These are phyloP conservation scores for Nezara viridula DNA, from an alignment of 2,888 invertebrate genomes.

Conservation along the genomic window DNA sequence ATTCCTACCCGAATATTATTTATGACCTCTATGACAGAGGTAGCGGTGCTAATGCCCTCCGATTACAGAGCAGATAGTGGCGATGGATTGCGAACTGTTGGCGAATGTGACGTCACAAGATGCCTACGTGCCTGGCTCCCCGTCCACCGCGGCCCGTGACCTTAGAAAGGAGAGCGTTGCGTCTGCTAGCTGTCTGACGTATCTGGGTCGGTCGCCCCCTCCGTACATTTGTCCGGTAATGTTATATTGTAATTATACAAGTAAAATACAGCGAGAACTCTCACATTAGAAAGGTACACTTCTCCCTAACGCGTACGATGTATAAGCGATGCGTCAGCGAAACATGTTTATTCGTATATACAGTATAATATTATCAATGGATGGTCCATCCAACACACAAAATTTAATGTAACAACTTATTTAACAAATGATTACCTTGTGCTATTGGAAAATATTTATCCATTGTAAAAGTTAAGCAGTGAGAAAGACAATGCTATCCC, in stretches of 20 bases:
- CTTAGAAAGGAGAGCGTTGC: conserved; percentile 50
- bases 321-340: too few species aligned
- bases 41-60: not conserved
- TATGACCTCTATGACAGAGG: not conserved
- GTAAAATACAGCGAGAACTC: not conserved
- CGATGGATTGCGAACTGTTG: conserved; percentile 30
- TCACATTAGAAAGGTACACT: too few species aligned
- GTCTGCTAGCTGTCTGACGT: conserved; percentile 19
- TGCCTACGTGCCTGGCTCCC: conserved; percentile 43
- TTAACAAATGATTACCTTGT: too few species aligned
- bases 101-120: conserved; percentile 47
- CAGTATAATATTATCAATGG: too few species aligned
- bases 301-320: too few species aligned
- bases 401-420: too few species aligned
- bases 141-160: conserved; percentile 40
- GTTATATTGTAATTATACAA: not conserved
- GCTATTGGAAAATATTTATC: too few species aligned
- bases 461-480: too few species aligned
- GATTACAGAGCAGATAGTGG: conserved; percentile 3
- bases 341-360: too few species aligned
- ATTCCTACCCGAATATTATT: not conserved
- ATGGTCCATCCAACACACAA: too few species aligned
- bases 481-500: too few species aligned
- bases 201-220: not conserved
- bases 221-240: not conserved